phyloP scores from a whole-genome alignment of 2,797 vertebrate species.

The Acestrorhynchus altus region DNA sequence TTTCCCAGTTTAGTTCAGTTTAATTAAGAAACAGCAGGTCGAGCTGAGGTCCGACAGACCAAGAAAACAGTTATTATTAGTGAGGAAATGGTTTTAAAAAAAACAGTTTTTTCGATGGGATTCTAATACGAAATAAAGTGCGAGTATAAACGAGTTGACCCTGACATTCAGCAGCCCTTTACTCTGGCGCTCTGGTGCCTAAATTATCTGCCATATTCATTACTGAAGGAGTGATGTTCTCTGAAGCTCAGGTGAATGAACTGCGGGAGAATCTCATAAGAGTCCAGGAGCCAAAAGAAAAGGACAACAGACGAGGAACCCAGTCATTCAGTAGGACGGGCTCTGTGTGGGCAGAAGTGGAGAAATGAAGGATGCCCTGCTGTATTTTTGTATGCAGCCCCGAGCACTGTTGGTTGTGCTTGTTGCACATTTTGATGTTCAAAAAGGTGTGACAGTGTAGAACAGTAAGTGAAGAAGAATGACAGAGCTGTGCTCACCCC shows the following conservation, averaged over 20 bases:
- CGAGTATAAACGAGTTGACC: neutral
- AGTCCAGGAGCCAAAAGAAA: neutral
- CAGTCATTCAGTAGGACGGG: neutral
- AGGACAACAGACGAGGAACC: neutral
- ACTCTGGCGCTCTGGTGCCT: too few species aligned
- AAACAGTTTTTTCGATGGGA: too few species aligned
- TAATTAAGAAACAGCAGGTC: too few species aligned
- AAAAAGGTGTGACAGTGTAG: neutral
- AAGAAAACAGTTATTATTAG: too few species aligned
- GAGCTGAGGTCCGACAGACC: too few species aligned
- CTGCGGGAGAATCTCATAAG: neutral
- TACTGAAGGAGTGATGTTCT: neutral
- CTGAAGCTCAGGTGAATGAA: neutral
- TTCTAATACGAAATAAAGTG: neutral
- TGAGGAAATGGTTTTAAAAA: too few species aligned
- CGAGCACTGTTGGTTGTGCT: neutral
- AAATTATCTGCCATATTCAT: neutral
- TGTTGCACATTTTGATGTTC: neutral
- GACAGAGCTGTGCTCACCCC: neutral
- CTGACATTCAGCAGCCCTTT: neutral
- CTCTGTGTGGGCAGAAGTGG: neutral
- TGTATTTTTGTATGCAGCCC: neutral
- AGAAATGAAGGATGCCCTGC: neutral
- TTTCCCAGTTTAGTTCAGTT: too few species aligned
- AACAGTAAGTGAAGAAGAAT: neutral